phyloP scores from a whole-genome alignment of 2,888 invertebrate genomes.

The Thera britannica region DNA sequence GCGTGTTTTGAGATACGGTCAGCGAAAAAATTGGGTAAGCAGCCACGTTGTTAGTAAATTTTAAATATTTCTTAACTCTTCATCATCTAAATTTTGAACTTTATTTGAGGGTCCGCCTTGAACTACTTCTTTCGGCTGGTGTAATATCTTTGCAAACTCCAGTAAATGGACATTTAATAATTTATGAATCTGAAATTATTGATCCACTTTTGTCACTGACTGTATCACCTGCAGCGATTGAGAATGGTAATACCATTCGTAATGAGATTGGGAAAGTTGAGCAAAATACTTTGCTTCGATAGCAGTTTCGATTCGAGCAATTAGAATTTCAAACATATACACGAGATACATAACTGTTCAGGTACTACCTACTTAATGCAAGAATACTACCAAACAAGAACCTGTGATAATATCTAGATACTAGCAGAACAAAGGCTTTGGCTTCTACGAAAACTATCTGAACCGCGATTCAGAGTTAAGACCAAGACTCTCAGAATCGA shows the following conservation, averaged over 20 bases:
- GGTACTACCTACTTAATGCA: slow-evolving; percentile 3
- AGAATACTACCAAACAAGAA: slow-evolving; percentile 18
- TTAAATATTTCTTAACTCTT: no score
- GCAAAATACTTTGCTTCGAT: not conserved
- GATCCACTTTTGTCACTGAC: no score
- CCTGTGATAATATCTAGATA: slow-evolving; percentile 34
- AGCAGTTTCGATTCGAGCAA: not conserved
- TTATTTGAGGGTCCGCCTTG: no score
- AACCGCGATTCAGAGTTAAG: slow-evolving; percentile 42
- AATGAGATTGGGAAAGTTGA: not conserved
- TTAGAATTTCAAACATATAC: slow-evolving; percentile 2
- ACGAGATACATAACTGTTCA: not conserved
- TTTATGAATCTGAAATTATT: no score
- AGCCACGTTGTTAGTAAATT: no score
- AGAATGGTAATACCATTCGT: not conserved
- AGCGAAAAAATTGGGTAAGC: no score
- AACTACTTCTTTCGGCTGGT: no score
- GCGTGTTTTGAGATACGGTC: not conserved
- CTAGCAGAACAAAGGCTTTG: slow-evolving; percentile 36
- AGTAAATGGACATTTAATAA: no score
- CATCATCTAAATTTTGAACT: no score
- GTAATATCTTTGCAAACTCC: no score
- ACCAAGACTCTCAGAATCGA: no score
- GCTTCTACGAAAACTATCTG: slow-evolving; percentile 41
- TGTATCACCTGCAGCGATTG: not conserved